These are phyloP conservation scores for Boulengeromyrus knoepffleri DNA, from an alignment of 2,113 vertebrate species.

Conservation along the genomic window DNA sequence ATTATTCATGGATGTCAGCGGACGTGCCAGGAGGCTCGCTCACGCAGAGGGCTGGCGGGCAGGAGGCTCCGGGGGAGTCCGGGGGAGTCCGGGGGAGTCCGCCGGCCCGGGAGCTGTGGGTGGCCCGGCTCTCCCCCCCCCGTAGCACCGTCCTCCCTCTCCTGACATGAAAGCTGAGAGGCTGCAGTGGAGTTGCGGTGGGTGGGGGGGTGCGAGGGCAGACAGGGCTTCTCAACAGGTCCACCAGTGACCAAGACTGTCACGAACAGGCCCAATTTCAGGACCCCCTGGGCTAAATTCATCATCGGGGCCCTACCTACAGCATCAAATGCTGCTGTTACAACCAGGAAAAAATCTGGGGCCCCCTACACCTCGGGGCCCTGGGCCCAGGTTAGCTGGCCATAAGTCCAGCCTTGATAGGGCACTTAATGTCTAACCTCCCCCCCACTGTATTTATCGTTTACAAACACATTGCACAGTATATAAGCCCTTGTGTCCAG, in stretches of 20 bases:
- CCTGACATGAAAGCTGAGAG: conserved; percentile 39
- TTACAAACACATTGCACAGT: neutral
- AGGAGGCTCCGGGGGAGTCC: neutral
- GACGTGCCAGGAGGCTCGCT: neutral
- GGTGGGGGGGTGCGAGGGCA: neutral
- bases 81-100: neutral
- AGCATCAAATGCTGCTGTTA: neutral
- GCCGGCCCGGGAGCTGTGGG: neutral
- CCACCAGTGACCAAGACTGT: neutral
- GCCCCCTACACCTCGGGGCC: neutral
- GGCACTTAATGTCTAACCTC: neutral
- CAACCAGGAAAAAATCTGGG: neutral
- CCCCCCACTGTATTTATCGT: neutral
- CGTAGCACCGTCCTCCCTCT: neutral
- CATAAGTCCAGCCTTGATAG: neutral
- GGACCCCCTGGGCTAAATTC: neutral
- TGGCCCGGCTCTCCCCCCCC: neutral
- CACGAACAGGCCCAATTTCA: neutral
- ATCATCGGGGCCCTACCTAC: neutral
- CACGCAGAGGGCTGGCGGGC: neutral
- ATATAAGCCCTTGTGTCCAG: neutral
- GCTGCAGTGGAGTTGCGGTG: conserved; percentile 11
- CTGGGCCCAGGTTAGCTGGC: neutral
- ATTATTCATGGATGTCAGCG: conserved; percentile 3
- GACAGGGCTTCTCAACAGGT: neutral